Conservation (phyloP, 2,113 vertebrate genomes). For the Gnathonemus longibarbis region DNA sequence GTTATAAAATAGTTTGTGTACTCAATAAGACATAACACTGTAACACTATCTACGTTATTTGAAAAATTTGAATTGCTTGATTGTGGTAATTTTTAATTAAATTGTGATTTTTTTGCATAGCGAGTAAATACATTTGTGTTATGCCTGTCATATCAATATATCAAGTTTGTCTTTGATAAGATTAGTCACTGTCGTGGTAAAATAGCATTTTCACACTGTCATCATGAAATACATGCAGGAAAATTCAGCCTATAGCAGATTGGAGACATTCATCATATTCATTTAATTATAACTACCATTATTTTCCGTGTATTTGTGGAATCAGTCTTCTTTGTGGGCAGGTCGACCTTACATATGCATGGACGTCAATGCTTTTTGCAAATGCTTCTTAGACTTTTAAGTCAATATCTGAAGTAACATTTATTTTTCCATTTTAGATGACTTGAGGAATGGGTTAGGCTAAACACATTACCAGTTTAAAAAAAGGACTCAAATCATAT, state of each 20-base stretch:
- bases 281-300: background rate
- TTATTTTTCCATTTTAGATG: constrained; percentile 9
- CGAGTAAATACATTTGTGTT: constrained; percentile 22
- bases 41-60: background rate
- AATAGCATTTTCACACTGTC: background rate
- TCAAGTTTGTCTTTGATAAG: constrained; percentile 5
- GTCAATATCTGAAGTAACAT: background rate
- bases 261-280: background rate
- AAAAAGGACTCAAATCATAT: constrained; percentile 43
- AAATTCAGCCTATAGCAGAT: background rate
- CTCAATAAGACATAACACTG: background rate
- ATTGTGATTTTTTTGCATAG: constrained; percentile 21
- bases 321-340: too few relatives aligned
- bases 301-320: background rate
- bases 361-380: background rate
- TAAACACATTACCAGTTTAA: constrained; percentile 7
- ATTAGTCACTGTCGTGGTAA: background rate
- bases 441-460: constrained; percentile 6
- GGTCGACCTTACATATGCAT: background rate
- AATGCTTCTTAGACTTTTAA: background rate
- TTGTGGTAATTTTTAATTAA: constrained; percentile 25
- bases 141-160: constrained; percentile 15
- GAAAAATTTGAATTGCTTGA: constrained; percentile 19
- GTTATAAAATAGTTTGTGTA: background rate
- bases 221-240: background rate